Conservation (phyloP, 2,113 vertebrate species). For the Bufo gargarizans region DNA sequence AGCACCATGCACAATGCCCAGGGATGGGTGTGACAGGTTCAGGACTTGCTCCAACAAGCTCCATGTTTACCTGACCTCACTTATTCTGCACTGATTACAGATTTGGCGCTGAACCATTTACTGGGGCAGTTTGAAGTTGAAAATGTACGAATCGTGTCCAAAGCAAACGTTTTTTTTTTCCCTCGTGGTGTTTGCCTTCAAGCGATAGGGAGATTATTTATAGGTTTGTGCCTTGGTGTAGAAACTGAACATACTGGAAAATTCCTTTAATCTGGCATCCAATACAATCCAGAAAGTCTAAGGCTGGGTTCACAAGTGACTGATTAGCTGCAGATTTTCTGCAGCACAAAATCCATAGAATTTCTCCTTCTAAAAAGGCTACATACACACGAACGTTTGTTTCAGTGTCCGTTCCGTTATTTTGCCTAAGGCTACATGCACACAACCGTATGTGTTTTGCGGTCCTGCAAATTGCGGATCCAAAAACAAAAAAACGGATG, state of each 20-base stretch:
- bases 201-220: not conserved
- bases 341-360: no score
- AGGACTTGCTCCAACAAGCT: conserved; percentile 79
- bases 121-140: not conserved
- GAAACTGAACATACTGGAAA: not conserved
- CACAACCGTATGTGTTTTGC: no score
- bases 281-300: not conserved
- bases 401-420: no score
- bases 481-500: no score
- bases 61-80: conserved; percentile 77
- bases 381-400: no score
- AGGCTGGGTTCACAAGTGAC: not conserved
- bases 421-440: no score
- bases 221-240: not conserved
- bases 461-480: no score
- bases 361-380: no score
- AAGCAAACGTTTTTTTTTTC: not conserved
- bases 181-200: not conserved
- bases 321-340: no score
- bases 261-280: not conserved
- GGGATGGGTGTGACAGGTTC: conserved; percentile 72
- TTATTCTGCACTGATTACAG: conserved; percentile 52
- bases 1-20: conserved; percentile 66
- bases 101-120: conserved; percentile 1
- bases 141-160: not conserved